A percentile compares a stretch with the other conserved stretches of the same genome.
phyloP scores from a whole-genome alignment of 2,113 vertebrate species.

The Alces alces region DNA sequence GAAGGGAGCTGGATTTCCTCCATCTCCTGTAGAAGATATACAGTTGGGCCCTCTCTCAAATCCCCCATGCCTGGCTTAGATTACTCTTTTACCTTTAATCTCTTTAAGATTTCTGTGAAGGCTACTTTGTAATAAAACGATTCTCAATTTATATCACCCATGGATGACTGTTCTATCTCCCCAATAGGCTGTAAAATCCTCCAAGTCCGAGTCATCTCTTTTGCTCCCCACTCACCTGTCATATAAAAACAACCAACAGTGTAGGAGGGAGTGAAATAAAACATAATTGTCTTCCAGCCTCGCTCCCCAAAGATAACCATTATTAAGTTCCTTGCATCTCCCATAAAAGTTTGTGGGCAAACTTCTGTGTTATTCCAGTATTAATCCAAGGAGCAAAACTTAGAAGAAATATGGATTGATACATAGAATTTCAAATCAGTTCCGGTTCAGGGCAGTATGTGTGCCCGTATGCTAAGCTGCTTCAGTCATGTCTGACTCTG shows the following conservation, averaged over 20 bases:
- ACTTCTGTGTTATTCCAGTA: background rate
- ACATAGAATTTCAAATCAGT: background rate
- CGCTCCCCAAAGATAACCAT: background rate
- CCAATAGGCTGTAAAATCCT: background rate
- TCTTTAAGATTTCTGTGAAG: background rate
- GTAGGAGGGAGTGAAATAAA: constrained; percentile 1
- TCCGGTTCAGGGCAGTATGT: background rate
- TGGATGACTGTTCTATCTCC: background rate
- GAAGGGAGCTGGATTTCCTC: background rate
- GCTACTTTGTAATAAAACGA: constrained; percentile 20
- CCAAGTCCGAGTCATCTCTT: background rate
- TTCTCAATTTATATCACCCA: background rate
- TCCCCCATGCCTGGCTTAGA: background rate
- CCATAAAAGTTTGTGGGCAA: background rate
- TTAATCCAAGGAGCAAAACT: constrained; percentile 2
- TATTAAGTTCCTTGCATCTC: background rate
- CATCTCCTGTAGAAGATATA: background rate
- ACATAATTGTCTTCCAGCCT: background rate
- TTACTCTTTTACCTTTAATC: background rate
- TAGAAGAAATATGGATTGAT: background rate
- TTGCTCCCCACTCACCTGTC: background rate
- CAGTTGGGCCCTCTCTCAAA: background rate
- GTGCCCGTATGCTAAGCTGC: background rate
- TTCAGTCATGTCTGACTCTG: background rate
- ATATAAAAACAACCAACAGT: background rate